Percentiles rank a stretch among this genome's conserved stretches.
phyloP scores from a whole-genome alignment of 2,113 vertebrate species.

The Melierax canorus region DNA sequence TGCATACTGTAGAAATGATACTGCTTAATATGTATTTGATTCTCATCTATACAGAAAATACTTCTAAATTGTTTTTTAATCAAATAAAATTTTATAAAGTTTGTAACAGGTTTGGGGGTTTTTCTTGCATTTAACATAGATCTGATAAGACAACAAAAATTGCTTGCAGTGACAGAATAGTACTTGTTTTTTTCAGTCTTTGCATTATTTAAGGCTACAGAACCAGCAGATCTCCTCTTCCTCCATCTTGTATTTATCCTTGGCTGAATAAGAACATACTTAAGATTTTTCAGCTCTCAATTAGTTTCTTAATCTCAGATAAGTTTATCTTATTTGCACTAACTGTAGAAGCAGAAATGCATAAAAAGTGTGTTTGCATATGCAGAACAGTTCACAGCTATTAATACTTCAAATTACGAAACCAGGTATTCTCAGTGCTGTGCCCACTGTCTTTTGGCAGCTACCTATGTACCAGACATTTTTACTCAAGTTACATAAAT shows the following conservation, averaged over 20 bases:
- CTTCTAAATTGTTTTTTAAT: not conserved
- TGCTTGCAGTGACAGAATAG: not conserved
- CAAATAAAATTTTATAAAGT: not conserved
- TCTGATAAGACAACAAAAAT: not conserved
- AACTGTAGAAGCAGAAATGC: not conserved
- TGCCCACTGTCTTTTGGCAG: not conserved
- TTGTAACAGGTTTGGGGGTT: not conserved
- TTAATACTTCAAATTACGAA: not conserved
- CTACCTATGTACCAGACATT: not conserved
- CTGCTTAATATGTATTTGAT: not conserved
- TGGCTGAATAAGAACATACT: not conserved
- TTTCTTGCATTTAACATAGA: not conserved
- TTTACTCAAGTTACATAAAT: not conserved
- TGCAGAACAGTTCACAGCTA: not conserved
- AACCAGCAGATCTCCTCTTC: not conserved
- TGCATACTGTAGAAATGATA: not conserved
- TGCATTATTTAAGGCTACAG: not conserved
- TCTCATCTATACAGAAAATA: not conserved
- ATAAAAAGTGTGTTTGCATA: not conserved
- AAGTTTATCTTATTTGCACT: not conserved
- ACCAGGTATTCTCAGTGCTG: not conserved
- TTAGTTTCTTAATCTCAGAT: not conserved
- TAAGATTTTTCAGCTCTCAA: not conserved
- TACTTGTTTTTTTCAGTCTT: not conserved
- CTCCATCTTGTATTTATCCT: not conserved